These are phyloP conservation scores for Pseudois nayaur DNA, from an alignment of 2,113 vertebrate genomes.

Conservation along the genomic window DNA sequence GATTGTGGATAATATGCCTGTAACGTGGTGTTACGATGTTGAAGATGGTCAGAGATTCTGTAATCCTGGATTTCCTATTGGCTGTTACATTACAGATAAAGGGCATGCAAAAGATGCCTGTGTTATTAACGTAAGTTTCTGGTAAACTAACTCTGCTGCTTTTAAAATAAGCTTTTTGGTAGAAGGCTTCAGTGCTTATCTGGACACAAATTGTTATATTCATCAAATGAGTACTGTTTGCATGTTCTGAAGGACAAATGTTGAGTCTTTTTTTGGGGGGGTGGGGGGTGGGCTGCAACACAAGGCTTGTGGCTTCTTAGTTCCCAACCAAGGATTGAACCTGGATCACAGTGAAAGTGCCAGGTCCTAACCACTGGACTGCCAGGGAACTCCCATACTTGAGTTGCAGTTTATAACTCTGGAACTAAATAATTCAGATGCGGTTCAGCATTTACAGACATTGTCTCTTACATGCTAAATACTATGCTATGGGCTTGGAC, in stretches of 20 bases:
- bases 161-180: not conserved
- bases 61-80: constrained; percentile 98
- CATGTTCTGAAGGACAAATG: not conserved
- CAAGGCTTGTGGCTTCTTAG: not conserved
- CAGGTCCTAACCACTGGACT: not conserved
- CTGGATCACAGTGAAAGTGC: not conserved
- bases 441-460: not conserved
- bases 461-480: not conserved
- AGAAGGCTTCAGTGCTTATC: constrained; percentile 6
- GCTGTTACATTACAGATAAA: constrained; percentile 91
- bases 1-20: constrained; percentile 99
- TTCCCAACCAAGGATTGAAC: not conserved
- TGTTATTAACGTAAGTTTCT: constrained; percentile 92
- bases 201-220: not conserved
- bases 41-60: constrained; percentile 95
- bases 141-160: not conserved
- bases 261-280: not conserved
- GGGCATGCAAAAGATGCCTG: constrained; percentile 95
- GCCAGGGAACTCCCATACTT: not conserved
- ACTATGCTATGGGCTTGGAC: not conserved
- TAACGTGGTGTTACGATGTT: constrained; percentile 98
- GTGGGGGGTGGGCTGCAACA: fast-evolving
- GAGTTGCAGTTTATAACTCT: not conserved
- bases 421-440: constrained; percentile 2
- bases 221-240: not conserved